Evolutionary conservation across 2,113 vertebrate species (phyloP).

Genomic region (Psittacus erithacus): DNA sequence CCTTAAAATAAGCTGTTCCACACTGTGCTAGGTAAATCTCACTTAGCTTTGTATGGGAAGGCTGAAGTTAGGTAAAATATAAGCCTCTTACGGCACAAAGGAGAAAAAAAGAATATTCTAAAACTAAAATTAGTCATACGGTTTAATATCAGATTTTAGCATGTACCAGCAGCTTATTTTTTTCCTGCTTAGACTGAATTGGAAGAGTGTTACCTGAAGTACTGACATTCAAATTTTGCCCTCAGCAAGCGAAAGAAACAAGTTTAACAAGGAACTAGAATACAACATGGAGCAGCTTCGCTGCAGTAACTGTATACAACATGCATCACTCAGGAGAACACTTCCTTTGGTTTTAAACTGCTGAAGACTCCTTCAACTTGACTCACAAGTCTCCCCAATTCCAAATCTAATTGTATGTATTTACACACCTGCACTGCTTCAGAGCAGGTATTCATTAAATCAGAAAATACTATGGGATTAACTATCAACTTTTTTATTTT

Average conservation of each 20-base stretch:
- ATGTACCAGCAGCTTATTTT: neutral
- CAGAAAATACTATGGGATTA: neutral
- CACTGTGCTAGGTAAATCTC: slow-evolving; percentile 1
- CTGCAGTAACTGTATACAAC: neutral
- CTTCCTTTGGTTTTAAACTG: neutral
- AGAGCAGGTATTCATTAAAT: neutral
- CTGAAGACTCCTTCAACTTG: neutral
- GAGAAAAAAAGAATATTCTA: neutral
- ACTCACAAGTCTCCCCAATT: neutral
- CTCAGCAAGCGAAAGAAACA: neutral
- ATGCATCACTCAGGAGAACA: neutral
- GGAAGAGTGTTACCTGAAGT: neutral
- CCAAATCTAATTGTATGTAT: neutral
- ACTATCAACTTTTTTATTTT: neutral
- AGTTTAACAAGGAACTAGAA: neutral
- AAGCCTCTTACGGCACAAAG: slow-evolving; percentile 28
- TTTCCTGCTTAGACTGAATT: neutral
- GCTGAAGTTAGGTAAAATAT: slow-evolving; percentile 37
- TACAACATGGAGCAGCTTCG: neutral
- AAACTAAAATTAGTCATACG: slow-evolving; percentile 29
- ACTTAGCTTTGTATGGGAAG: slow-evolving; percentile 28
- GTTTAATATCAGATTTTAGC: neutral
- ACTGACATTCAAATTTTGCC: neutral
- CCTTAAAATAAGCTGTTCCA: slow-evolving; percentile 54
- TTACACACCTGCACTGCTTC: neutral